A percentile compares a stretch with the other conserved stretches of the same genome.
These are phyloP conservation scores for Ladona fulva DNA, from an alignment of 1,140 invertebrate species.

Conservation along the genomic window DNA sequence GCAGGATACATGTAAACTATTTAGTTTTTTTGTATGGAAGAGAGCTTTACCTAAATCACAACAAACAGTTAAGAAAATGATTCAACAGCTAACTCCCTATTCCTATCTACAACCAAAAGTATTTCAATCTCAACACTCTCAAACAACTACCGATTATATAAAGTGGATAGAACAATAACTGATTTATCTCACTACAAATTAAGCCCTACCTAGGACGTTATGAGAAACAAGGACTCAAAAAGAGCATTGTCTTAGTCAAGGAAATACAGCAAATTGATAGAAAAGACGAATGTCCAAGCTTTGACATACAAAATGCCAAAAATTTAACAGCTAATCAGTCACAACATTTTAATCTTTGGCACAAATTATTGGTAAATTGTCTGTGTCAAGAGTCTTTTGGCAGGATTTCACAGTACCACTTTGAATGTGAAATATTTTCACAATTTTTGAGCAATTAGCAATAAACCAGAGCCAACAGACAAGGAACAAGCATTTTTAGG, in stretches of 20 bases:
- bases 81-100: no score
- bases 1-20: no score
- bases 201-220: background rate
- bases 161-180: background rate
- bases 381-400: background rate
- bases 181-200: background rate
- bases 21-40: no score
- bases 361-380: background rate
- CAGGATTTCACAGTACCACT: background rate
- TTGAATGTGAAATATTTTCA: background rate
- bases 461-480: background rate
- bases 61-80: no score
- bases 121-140: no score
- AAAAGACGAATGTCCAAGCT: background rate
- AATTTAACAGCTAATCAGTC: background rate
- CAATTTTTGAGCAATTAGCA: background rate
- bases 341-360: background rate
- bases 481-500: background rate
- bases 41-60: no score
- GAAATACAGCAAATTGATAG: background rate
- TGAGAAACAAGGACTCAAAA: background rate
- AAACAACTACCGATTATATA: no score
- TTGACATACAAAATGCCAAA: background rate
- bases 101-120: no score
- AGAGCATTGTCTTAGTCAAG: background rate